Conservation (phyloP, 35 echinoderm and acorn worm genomes). For the Chiridota heheva region DNA sequence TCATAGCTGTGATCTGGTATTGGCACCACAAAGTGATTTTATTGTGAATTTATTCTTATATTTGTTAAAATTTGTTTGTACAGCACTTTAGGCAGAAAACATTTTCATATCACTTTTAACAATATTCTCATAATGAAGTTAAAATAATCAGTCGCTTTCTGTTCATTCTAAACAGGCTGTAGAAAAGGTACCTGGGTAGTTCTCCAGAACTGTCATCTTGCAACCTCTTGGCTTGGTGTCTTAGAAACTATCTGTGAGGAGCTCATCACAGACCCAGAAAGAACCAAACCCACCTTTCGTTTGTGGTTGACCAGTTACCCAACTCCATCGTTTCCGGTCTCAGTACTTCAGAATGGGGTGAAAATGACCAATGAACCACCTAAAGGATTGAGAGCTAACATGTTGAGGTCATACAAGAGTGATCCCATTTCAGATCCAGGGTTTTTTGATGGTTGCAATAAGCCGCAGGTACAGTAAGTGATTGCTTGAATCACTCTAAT, state of each 20-base stretch:
- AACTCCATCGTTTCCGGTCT: constrained; percentile 91
- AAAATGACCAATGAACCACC: constrained; percentile 99
- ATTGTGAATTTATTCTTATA: too few species aligned
- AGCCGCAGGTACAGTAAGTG: constrained; percentile 80
- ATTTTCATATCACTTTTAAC: too few species aligned
- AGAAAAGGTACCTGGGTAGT: constrained; percentile 96
- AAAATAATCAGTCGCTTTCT: too few species aligned
- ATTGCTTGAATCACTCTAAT: too few species aligned
- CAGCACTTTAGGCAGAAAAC: too few species aligned
- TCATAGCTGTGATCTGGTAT: too few species aligned
- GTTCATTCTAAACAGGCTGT: constrained; percentile 82
- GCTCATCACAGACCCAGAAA: constrained; percentile 73
- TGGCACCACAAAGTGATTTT: too few species aligned
- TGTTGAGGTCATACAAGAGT: constrained; percentile 90
- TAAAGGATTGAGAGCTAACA: constrained; percentile 93
- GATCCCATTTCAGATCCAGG: constrained; percentile 95
- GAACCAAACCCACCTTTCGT: constrained; percentile 76
- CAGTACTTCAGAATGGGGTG: constrained; percentile 93
- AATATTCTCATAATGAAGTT: too few species aligned
- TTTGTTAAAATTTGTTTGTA: too few species aligned
- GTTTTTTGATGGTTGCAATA: constrained; percentile 92
- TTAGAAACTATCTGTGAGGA: constrained; percentile 99
- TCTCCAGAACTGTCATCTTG: constrained; percentile 95
- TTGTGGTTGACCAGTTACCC: constrained; percentile 99
- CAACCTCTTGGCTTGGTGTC: constrained; percentile 88